Conservation (phyloP, 2,888 invertebrate genomes). For the Hylaea fasciaria region DNA sequence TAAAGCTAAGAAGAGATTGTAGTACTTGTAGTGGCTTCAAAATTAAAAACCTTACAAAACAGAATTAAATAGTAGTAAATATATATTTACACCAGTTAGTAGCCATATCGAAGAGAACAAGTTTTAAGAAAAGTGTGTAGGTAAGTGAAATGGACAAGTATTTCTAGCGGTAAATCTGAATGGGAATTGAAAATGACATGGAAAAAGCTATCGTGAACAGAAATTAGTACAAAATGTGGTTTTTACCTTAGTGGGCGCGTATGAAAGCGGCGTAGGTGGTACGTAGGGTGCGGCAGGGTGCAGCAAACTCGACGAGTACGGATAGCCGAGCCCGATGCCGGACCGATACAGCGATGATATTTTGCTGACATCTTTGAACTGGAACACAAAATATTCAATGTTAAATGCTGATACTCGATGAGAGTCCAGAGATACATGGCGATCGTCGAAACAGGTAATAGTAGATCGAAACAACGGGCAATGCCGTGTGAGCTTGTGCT, state of each 20-base stretch:
- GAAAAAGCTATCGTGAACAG: too few species aligned
- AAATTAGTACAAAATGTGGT: background rate
- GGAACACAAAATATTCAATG: slow-evolving; percentile 44
- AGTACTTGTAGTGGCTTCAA: background rate
- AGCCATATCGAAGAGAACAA: background rate
- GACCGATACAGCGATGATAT: slow-evolving; percentile 93
- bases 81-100: background rate
- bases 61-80: too few species aligned
- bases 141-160: too few species aligned
- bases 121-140: background rate
- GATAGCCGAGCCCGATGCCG: slow-evolving; percentile 90
- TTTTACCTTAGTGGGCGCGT: slow-evolving; percentile 95
- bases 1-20: slow-evolving; percentile 28
- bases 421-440: background rate
- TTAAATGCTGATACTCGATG: background rate
- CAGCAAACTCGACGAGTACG: slow-evolving; percentile 89
- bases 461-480: too few species aligned
- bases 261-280: slow-evolving; percentile 94
- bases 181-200: too few species aligned
- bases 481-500: too few species aligned
- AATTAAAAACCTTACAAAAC: background rate
- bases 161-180: background rate
- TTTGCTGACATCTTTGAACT: slow-evolving; percentile 96
- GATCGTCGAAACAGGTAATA: too few species aligned
- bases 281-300: slow-evolving; percentile 95